Base-by-base conservation (phyloP, 2,113 vertebrate species). In the Eidolon helvum region DNA sequence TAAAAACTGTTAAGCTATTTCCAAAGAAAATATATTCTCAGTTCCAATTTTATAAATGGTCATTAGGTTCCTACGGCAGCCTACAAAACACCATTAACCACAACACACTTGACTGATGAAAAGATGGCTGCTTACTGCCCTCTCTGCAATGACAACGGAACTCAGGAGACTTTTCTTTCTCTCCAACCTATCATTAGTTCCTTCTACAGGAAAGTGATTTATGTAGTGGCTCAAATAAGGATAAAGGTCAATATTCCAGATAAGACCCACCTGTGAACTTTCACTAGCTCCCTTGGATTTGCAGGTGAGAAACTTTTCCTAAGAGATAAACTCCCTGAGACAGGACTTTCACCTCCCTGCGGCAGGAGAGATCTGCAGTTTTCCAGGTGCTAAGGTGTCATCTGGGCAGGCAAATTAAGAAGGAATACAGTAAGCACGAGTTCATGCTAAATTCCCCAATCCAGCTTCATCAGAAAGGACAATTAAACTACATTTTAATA, bases 201-300 rank as follows among this genome's bases (percentile, higher is more conserved):
- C 33, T 83, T 12, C 57, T 19, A 21, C 24, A 35, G 33, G 43
- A 80, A 93, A 71, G 61, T 57, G 63, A 65, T 26, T 68, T 87
- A 79, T 33, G 22, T 43, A 83, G 45, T 53, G 50, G 66, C 40
- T 78, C 3, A 43, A 11, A 59, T 3, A 35, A 28, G 26, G 40
- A 57, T 30, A 97, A 97, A 97, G 85, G 84, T 92, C 91, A 92
- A 14, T 35, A 33, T 80, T 71, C 63, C 72, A 86, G 26, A 59
- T 38, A 94, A 55, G 71, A 50, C n/a, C 35, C 71, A 53, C 48
- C 87, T 35, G 53, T 35, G 45, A 22, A 28, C n/a, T 83, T 48
- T 84, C 65, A 43, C 43, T n/a, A 53, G 45, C 71, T 50, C 28
- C 28, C 68, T 69, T 30, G 26, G 38, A 74, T 68, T 48, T 11